Percentiles rank a stretch among this genome's conserved stretches.
These are phyloP conservation scores for Dolichoris vasculosae DNA, from an alignment of 1,140 invertebrate genomes.

Conservation along the genomic window DNA sequence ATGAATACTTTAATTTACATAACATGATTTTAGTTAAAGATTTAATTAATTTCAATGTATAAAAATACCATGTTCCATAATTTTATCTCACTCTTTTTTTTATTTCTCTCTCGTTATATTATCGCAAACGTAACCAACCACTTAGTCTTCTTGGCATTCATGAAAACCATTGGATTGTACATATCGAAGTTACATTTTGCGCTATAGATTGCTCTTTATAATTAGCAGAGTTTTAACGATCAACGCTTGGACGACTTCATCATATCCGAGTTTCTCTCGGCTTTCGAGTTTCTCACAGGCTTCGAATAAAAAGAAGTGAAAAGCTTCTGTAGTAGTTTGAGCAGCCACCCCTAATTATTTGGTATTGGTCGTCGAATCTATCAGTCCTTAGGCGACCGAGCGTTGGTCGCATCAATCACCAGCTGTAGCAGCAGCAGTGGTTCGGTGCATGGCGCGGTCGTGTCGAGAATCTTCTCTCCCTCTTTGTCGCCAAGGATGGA, in stretches of 20 bases:
- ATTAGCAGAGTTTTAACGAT: neutral
- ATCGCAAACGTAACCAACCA: neutral
- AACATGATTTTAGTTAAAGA: neutral
- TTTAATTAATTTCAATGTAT: constrained; percentile 7
- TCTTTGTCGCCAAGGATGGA: constrained; percentile 24
- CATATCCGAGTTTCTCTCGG: neutral
- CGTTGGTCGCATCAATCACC: constrained; percentile 52
- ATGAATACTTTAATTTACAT: no score
- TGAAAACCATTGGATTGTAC: neutral
- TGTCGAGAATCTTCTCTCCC: constrained; percentile 54
- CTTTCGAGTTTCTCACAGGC: neutral
- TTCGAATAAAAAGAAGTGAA: neutral
- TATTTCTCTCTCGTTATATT: neutral
- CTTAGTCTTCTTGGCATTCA: neutral
- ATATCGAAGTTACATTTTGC: neutral
- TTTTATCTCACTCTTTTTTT: neutral
- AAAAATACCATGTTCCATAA: neutral
- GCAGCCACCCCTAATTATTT: constrained; percentile 52
- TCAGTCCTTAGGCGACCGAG: constrained; percentile 3
- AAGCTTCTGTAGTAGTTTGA: neutral
- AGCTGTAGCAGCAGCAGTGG: constrained; percentile 51
- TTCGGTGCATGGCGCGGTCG: constrained; percentile 24
- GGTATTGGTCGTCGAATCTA: constrained; percentile 13
- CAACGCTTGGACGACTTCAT: neutral
- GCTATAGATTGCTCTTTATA: neutral